Evolutionary conservation across 2,888 invertebrate species (phyloP), one percentile per base, ranked within the genome.

Genomic region (Chrysopilus asiliformis): DNA sequence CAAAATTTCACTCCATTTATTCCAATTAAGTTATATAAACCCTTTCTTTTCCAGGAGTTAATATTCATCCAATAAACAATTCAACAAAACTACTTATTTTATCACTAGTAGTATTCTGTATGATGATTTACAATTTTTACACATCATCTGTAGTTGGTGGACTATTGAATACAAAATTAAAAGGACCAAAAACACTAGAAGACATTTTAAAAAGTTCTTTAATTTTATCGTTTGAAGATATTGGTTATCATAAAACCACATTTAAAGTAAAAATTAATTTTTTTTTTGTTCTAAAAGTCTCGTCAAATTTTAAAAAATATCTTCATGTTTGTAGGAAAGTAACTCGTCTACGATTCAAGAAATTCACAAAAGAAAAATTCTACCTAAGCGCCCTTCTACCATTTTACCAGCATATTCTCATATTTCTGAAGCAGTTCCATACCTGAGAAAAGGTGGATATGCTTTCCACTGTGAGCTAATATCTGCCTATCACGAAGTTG

Each of bases 381-480:
- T 51, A 2, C 43, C 53, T 4, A 9, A 41, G 9, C 50, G 60
- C 9, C 27, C 37, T 4, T 25, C 42, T 0, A 40, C 39, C 13
- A 55, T 56, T 34, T 41, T 60, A 33, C 48, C 48, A 2, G 50
- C 55, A 3, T 61, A 49, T 36, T 46, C 51, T 1, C 48, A 50
- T 16, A 47, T 55, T 4, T 52, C 53, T 30, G 50, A 53, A 2
- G 68, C 68, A 4, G 52, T 69, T 6, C 56, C 56, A 0, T 58
- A 51, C 46, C 50, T 70, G 1, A 63, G 61, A 44, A 42, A 46
- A 2, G 68, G 67, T 1, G 59, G 60, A 10, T 66, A 62, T 43
- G 68, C 68, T 1, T 68, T 67, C 47, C 66, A 67, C 36, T 62
- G 64, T n/a, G 66, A 68, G 49, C 47, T 61, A 2, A 55, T 60